Conservation (phyloP, 2,797 vertebrate genomes). For the Sandelia bainsii region DNA sequence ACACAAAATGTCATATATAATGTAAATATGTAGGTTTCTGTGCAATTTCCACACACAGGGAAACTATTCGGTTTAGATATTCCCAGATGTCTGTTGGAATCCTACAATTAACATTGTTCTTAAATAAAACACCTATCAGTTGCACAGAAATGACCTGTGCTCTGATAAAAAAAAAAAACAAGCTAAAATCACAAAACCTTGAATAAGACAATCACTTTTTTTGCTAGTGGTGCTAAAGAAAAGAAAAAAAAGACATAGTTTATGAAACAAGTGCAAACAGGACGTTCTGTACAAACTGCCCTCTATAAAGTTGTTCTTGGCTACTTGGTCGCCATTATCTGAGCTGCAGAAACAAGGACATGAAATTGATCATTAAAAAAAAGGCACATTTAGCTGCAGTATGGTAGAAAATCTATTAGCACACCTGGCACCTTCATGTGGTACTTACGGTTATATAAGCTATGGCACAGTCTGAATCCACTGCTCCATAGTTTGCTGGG, state of each 20-base stretch:
- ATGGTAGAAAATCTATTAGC: neutral
- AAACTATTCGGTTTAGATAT: neutral
- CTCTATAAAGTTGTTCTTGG: slow-evolving; percentile 2
- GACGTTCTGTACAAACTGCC: neutral
- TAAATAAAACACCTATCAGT: neutral
- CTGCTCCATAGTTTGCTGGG: slow-evolving; percentile 50
- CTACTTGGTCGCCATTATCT: slow-evolving; percentile 40
- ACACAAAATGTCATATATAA: neutral
- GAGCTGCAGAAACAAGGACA: slow-evolving; percentile 61
- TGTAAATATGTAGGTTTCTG: neutral
- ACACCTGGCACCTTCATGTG: neutral
- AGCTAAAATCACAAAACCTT: neutral
- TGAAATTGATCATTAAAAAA: slow-evolving; percentile 12
- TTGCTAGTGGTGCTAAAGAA: neutral
- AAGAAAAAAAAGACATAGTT: neutral
- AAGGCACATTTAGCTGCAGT: neutral
- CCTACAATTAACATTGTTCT: neutral
- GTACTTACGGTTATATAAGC: slow-evolving; percentile 81
- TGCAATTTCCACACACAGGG: slow-evolving; percentile 7
- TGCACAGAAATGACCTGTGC: neutral
- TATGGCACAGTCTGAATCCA: slow-evolving; percentile 65
- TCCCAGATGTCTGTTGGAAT: neutral
- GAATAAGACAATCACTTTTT: neutral
- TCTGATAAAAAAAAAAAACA: neutral
- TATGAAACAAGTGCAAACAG: slow-evolving; percentile 7